Base-by-base conservation (phyloP, 2,888 invertebrate genomes). In the Mamestra brassicae region DNA sequence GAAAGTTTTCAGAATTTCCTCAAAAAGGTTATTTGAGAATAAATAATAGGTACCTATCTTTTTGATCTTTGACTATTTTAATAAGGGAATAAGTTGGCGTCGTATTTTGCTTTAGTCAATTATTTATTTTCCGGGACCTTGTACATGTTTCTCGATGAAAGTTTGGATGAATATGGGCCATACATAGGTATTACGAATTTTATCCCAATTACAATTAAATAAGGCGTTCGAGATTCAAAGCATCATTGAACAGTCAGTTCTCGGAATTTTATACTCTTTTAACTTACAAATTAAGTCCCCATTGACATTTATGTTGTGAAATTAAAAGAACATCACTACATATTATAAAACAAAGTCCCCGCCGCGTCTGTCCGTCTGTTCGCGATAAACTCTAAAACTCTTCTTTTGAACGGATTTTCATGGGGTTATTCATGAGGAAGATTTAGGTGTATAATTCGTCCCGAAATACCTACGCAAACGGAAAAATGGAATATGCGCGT, bases 1-100 rank as follows among this genome's bases (percentile, higher is more conserved):
- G 36, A 47, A 73, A 76, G 42, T 79, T 71, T 45, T n/a, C 58
- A 69, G 69, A 72, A 34, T 69, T 74, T 50, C 68, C 57, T 58
- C 11, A n/a, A 34, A 57, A 65, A 54, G 34, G 17, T 45, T 42
- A 4, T 71, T 54, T 57, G 7, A 4, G 10, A 38, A 45, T 62
- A 76, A 50, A 50, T 75, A 34, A 17, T 17, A 38, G 17, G 17
- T 52, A 26, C 26, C 26, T 26, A 2, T 52, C 54, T 8, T 17
- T 71, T 50, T 50, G 13, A 47, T 47, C 15, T n/a, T 34, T 17
- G 42, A 50, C 8, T 50, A 72, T 7, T 57, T 15, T 62, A 1
- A 13, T 26, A 45, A n/a, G 11, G n/a, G 13, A 34, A 0, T 11
- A 42, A 34, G 26, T 26, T 17, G 42, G 34, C 7, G 38, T 5